Evolutionary conservation across 2,888 invertebrate genomes (phyloP).

Genomic region (Microchrysa polita): DNA sequence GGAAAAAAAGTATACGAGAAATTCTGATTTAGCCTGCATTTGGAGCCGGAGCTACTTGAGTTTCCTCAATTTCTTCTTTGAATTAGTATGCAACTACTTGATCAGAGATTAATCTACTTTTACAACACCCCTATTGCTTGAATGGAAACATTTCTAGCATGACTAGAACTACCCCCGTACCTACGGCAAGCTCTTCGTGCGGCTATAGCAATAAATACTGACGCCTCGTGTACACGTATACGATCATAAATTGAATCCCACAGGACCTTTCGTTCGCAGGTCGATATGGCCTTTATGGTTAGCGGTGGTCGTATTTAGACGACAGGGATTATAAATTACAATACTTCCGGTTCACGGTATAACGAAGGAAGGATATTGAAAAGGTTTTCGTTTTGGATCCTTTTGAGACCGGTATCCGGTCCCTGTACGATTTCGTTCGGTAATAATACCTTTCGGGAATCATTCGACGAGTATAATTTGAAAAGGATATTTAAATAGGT

Average conservation of each 20-base stretch:
- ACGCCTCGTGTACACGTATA: background rate
- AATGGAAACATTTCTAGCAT: background rate
- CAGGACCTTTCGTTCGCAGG: background rate
- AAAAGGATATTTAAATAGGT: constrained; percentile 29
- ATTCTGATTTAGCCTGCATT: no score
- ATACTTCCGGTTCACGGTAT: background rate
- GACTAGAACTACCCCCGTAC: background rate
- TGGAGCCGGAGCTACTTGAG: background rate
- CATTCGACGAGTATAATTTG: constrained; percentile 20
- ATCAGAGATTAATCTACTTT: background rate
- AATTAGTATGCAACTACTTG: background rate
- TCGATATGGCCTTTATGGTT: background rate
- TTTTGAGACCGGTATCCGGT: background rate
- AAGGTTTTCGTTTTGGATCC: background rate
- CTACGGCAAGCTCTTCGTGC: background rate
- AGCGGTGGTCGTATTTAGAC: no score
- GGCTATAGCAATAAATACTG: background rate
- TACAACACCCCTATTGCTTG: background rate
- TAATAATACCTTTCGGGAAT: constrained; percentile 14
- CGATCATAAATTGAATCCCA: constrained; percentile 1
- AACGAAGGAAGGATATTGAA: constrained; percentile 19
- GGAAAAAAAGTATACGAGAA: no score
- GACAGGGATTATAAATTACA: constrained; percentile 21
- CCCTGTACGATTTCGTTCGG: background rate
- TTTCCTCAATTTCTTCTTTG: background rate